Percentiles rank a stretch among this genome's conserved stretches.
Evolutionary conservation across 2,888 invertebrate species (phyloP).

Genomic region (Nomada goodeniana): DNA sequence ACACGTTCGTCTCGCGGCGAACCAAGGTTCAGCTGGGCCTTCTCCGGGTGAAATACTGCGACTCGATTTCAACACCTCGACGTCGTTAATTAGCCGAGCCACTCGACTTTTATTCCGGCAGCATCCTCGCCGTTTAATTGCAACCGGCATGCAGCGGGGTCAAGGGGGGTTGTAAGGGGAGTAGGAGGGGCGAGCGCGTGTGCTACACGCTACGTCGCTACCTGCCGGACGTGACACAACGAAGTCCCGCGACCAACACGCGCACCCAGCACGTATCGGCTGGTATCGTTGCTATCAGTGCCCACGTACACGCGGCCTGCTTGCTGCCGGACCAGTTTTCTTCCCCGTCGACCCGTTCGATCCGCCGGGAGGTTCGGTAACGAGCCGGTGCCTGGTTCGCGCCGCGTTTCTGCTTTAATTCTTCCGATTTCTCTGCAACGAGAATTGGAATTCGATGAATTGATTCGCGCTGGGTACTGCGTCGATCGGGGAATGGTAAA

Average conservation of each 20-base stretch:
- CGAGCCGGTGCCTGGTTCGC: conserved; percentile 49
- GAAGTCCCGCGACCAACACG: conserved; percentile 65
- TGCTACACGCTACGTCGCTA: conserved; percentile 59
- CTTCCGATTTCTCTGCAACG: background rate
- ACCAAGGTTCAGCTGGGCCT: conserved; percentile 43
- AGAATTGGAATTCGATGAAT: background rate
- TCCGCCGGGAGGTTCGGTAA: conserved; percentile 58
- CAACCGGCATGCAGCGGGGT: conserved; percentile 44
- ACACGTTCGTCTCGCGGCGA: conserved; percentile 45
- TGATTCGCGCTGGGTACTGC: background rate
- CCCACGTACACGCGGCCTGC: conserved; percentile 20
- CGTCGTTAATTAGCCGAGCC: conserved; percentile 80
- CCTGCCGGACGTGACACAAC: conserved; percentile 71
- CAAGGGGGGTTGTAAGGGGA: background rate
- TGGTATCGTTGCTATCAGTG: conserved; percentile 60
- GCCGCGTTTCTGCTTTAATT: background rate
- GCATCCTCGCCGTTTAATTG: conserved; percentile 69
- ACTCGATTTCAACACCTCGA: conserved; percentile 81
- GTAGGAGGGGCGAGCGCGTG: conserved; percentile 29
- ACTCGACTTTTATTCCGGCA: conserved; percentile 70
- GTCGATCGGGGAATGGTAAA: background rate
- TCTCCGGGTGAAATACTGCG: conserved; percentile 79
- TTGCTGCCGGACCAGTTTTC: conserved; percentile 33
- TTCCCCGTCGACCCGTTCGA: conserved; percentile 44
- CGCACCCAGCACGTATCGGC: conserved; percentile 58